Conservation (phyloP, 2,113 vertebrate species). For the Delphinapterus leucas region DNA sequence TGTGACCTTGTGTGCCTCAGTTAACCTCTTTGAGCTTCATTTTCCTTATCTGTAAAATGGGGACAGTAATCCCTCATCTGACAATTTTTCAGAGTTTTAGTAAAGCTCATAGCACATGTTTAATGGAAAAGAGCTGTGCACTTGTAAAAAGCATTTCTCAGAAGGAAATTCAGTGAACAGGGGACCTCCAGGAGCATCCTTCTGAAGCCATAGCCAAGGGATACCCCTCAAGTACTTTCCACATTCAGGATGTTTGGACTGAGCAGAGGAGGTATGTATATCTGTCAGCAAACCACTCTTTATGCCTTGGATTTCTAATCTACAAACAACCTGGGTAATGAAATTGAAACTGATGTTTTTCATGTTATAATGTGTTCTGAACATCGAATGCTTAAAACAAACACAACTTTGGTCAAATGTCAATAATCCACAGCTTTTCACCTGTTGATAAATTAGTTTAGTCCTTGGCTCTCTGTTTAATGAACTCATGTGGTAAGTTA, state of each 20-base stretch:
- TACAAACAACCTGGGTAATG: not conserved
- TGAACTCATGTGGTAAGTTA: not conserved
- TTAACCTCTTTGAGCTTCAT: conserved; percentile 41
- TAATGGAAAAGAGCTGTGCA: not conserved
- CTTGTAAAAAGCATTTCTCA: not conserved
- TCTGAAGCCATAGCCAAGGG: not conserved
- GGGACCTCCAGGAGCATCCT: not conserved
- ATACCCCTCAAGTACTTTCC: not conserved
- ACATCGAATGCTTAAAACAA: not conserved
- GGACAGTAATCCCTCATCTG: conserved; percentile 34
- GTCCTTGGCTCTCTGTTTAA: not conserved
- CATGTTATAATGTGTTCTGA: not conserved
- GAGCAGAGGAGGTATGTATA: no score
- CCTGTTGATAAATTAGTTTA: not conserved
- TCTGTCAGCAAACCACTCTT: not conserved
- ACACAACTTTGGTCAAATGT: not conserved
- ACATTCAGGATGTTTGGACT: not conserved
- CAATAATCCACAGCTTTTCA: not conserved
- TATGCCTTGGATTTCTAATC: not conserved
- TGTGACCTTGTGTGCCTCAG: not conserved
- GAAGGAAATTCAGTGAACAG: not conserved
- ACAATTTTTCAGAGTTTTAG: not conserved
- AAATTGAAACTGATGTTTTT: not conserved
- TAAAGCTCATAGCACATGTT: not conserved
- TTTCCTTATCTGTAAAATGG: conserved; percentile 70